Conservation (phyloP, 2,113 vertebrate genomes). For the Daubentonia madagascariensis region DNA sequence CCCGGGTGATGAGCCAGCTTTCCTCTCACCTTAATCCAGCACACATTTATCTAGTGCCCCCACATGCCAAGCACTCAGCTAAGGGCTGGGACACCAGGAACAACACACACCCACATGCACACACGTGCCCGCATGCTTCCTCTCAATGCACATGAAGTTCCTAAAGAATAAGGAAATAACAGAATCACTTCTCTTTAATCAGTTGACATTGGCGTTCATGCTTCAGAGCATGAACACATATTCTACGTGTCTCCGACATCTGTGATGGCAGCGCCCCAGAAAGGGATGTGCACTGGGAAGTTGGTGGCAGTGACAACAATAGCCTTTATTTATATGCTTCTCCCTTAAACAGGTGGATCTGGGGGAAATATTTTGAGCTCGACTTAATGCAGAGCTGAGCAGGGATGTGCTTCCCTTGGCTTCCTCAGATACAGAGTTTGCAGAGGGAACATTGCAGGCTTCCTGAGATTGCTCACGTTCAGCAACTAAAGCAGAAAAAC, state of each 20-base stretch:
- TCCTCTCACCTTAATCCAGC: neutral
- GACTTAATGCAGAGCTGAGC: neutral
- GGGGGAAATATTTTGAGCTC: neutral
- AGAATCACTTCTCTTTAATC: neutral
- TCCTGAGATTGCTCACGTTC: neutral
- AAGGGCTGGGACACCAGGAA: neutral
- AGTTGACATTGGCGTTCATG: neutral
- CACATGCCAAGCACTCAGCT: rapidly evolving
- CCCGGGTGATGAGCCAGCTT: too few species aligned
- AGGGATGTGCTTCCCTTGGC: neutral
- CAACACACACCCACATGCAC: rapidly evolving
- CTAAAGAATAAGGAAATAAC: neutral
- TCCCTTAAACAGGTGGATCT: neutral
- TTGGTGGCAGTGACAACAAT: neutral
- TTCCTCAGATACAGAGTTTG: neutral
- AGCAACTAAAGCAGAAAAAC: neutral
- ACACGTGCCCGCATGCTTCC: rapidly evolving
- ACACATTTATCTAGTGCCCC: rapidly evolving
- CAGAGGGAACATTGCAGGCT: neutral
- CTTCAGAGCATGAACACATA: neutral
- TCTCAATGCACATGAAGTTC: neutral
- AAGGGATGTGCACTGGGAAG: neutral
- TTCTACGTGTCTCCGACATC: neutral
- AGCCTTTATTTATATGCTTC: neutral
- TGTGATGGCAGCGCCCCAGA: neutral